Percentiles rank a stretch among this genome's conserved stretches.
phyloP scores from a whole-genome alignment of 2,888 invertebrate species.

The Mythimna pallens region DNA sequence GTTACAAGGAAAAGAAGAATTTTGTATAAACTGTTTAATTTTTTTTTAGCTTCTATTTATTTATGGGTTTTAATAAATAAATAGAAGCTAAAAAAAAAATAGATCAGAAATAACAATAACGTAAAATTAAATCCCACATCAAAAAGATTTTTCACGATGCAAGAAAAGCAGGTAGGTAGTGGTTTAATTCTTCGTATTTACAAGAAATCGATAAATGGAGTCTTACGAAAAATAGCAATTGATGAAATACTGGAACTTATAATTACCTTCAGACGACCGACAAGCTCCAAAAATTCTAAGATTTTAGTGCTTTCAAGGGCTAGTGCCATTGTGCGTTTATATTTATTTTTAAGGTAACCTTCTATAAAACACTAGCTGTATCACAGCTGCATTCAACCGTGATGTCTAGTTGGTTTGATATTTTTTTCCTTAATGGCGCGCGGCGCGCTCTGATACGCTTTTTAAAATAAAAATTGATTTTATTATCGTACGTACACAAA shows the following conservation, averaged over 20 bases:
- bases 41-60: background rate
- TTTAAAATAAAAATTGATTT: constrained; percentile 31
- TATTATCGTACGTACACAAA: constrained; percentile 4
- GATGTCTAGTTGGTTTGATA: background rate
- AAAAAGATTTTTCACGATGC: background rate
- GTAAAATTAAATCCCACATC: too few relatives aligned
- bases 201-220: background rate
- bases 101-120: too few relatives aligned
- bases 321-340: constrained; percentile 70
- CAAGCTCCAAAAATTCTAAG: constrained; percentile 93
- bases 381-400: constrained; percentile 2
- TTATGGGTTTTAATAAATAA: too few relatives aligned
- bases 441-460: background rate
- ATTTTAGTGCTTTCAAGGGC: constrained; percentile 86
- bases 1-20: background rate
- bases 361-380: constrained; percentile 14
- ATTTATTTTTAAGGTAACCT: constrained; percentile 21
- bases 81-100: too few relatives aligned
- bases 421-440: constrained; percentile 14
- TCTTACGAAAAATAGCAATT: background rate
- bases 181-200: background rate
- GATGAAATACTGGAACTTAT: background rate
- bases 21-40: background rate
- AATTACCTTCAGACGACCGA: constrained; percentile 93
- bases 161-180: constrained; percentile 5